These are phyloP conservation scores for Leuciscus idus DNA, from an alignment of 2,113 vertebrate genomes.

Conservation along the genomic window DNA sequence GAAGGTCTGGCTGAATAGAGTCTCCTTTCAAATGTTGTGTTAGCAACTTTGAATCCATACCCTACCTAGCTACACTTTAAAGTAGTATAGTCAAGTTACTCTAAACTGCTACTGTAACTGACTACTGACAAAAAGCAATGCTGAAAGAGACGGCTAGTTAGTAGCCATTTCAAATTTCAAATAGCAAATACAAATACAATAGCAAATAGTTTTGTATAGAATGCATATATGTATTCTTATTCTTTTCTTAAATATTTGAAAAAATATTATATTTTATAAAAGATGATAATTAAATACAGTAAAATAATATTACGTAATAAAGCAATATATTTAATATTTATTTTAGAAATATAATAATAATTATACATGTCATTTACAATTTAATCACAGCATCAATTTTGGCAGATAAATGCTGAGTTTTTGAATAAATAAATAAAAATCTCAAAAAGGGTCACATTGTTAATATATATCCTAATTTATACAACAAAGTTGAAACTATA, in stretches of 20 bases:
- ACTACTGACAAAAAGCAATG: neutral
- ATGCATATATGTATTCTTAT: no score
- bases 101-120: neutral
- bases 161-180: neutral
- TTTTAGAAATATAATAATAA: neutral
- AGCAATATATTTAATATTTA: neutral
- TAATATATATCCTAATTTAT: neutral
- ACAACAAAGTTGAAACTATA: no score
- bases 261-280: neutral
- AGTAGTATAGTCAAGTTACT: neutral
- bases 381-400: neutral
- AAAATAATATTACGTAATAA: no score
- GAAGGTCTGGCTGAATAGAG: constrained; percentile 21
- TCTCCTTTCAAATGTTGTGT: constrained; percentile 6
- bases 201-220: no score
- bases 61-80: neutral
- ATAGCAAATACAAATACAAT: no score
- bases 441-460: neutral
- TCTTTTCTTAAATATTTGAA: no score
- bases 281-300: neutral
- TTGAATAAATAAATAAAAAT: neutral
- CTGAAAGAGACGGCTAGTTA: neutral
- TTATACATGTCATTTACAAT: neutral
- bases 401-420: neutral
- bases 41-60: neutral